Percentiles rank a stretch among this genome's conserved stretches.
Conservation (phyloP, 2,113 vertebrate species). For the Colinus virginianus region DNA sequence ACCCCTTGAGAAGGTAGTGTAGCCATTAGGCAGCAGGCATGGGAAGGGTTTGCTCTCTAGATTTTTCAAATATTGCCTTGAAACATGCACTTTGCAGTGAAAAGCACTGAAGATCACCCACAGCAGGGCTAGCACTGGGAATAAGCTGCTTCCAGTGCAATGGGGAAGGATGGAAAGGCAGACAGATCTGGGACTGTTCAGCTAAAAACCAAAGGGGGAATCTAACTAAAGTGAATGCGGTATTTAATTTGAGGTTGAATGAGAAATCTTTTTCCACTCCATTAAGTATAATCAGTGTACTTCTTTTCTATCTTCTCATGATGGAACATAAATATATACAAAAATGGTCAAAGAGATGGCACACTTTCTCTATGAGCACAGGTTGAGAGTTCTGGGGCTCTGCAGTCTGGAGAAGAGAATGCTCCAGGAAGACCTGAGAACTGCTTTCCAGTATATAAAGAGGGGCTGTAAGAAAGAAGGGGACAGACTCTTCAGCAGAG, state of each 20-base stretch:
- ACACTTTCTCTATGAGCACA: no score
- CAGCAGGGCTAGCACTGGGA: fast-evolving
- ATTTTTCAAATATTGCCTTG: fast-evolving
- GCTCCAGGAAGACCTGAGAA: no score
- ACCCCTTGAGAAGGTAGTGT: fast-evolving
- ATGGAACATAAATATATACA: not conserved
- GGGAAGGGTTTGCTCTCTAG: not conserved
- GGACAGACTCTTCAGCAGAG: no score
- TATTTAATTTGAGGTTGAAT: not conserved
- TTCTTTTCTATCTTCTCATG: fast-evolving
- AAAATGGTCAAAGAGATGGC: no score
- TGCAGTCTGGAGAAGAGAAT: no score
- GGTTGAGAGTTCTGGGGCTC: no score
- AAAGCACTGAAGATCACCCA: not conserved
- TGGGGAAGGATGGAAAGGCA: not conserved
- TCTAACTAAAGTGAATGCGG: not conserved
- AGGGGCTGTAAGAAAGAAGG: no score
- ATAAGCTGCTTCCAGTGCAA: fast-evolving
- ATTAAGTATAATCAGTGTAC: not conserved
- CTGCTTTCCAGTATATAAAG: no score
- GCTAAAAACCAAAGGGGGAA: no score
- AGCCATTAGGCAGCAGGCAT: not conserved
- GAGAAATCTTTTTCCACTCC: not conserved
- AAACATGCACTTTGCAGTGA: not conserved
- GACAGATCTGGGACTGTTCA: no score